Evolutionary conservation across 2,113 vertebrate genomes (phyloP).

Genomic region (Poecilia latipinna): DNA sequence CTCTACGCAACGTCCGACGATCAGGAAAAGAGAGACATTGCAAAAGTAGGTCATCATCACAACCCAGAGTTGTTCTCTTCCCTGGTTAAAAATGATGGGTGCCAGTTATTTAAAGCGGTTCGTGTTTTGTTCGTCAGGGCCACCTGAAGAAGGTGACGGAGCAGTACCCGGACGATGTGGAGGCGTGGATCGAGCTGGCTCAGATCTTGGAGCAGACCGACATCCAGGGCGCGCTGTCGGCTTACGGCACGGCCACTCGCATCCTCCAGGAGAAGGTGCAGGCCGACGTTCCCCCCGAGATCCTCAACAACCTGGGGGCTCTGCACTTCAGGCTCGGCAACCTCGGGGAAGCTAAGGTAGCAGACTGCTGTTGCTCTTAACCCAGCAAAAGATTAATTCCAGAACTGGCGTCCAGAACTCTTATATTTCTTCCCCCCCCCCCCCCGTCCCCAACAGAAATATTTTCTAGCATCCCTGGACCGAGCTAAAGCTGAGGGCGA

Average conservation of each 20-base stretch:
- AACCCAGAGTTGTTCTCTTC: neutral
- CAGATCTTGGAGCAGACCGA: constrained; percentile 98
- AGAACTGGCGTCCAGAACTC: neutral
- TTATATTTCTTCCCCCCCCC: constrained; percentile 5
- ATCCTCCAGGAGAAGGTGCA: constrained; percentile 99
- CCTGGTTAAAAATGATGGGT: neutral
- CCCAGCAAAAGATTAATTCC: neutral
- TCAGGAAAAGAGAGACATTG: constrained; percentile 97
- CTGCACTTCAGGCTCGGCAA: constrained; percentile 98
- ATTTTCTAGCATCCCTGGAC: constrained; percentile 95
- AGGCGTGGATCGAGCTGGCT: constrained; percentile 98
- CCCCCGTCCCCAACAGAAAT: constrained; percentile 85
- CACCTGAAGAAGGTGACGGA: constrained; percentile 98
- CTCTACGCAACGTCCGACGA: constrained; percentile 97
- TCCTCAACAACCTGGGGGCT: constrained; percentile 96
- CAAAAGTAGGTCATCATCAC: constrained; percentile 83
- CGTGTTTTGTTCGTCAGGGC: constrained; percentile 80
- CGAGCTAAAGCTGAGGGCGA: constrained; percentile 97
- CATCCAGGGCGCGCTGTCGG: constrained; percentile 96
- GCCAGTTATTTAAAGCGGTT: neutral
- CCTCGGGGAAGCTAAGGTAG: constrained; percentile 95
- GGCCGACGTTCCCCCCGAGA: constrained; percentile 97
- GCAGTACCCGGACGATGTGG: constrained; percentile 97
- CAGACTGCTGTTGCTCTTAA: neutral
- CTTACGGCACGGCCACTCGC: constrained; percentile 96